Conservation (phyloP, 2,888 invertebrate genomes). For the Campoplex nolae region DNA sequence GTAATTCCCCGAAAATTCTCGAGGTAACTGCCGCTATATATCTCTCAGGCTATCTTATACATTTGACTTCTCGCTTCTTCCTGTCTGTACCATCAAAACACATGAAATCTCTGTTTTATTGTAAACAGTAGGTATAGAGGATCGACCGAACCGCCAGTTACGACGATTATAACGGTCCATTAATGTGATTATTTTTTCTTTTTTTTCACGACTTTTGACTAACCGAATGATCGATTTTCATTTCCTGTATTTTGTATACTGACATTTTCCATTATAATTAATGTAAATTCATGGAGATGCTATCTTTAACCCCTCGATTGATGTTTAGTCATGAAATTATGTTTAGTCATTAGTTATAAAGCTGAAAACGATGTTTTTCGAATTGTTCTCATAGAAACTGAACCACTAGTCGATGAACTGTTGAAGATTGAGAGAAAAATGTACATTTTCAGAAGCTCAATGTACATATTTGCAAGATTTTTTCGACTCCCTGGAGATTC, state of each 20-base stretch:
- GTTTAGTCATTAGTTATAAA: no score
- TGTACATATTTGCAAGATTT: background rate
- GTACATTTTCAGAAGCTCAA: background rate
- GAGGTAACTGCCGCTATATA: conserved; percentile 18
- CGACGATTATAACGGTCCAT: background rate
- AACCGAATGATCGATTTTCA: background rate
- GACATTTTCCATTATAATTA: background rate
- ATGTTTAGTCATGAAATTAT: no score
- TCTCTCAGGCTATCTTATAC: conserved; percentile 27
- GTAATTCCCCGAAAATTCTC: conserved; percentile 55
- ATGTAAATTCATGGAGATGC: background rate
- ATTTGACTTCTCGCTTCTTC: conserved; percentile 23
- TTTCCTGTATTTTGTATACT: background rate
- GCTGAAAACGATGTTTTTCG: background rate
- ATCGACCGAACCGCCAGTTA: background rate
- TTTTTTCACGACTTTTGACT: background rate
- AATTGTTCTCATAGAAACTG: background rate
- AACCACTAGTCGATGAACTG: background rate
- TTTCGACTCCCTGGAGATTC: background rate
- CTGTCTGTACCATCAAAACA: background rate
- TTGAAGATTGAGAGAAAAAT: background rate
- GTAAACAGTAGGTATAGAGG: background rate
- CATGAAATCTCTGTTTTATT: conserved; percentile 6
- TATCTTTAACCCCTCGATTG: no score
- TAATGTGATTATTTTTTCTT: background rate